Evolutionary conservation across 2,888 invertebrate species (phyloP), one percentile per base, ranked within the genome.

Genomic region (Nomada ferruginata): DNA sequence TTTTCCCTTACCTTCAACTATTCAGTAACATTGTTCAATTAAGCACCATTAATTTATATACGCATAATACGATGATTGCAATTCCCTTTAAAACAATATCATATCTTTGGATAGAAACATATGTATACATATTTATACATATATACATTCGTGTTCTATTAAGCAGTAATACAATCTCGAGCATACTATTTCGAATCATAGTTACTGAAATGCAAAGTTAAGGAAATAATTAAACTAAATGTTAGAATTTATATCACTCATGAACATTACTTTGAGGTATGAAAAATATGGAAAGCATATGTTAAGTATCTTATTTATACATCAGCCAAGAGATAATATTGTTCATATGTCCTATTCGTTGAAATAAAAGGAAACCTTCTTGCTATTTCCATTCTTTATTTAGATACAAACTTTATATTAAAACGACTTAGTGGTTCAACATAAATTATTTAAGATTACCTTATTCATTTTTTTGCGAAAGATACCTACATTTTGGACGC

Each of bases 391-490:
- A 55, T 69, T n/a, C 15, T 74, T 74, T 70, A 70, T 70, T 79
- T 55, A 44, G 50, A 80, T 70, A 80, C 42, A 80, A 73, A 64
- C 72, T 60, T 65, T 42, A 60, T 70, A 74, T n/a, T n/a, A 53
- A 57, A 59, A 65, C 60, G 55, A 20, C n/a, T 13, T 20, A 77
- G 36, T 66, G 5, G 10, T 23, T 68, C 42, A 23, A 50, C 26
- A 79, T 61, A 52, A 79, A 53, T 79, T 70, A 70, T 47, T 15
- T 13, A 60, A 42, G 9, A 59, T 36, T 63, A 13, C 0, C n/a
- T 42, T 50, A 47, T 47, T 29, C 7, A 36, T 36, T 69, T 20
- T 65, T 18, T 13, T 29, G 36, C 36, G 13, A 20, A 20, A 20
- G 13, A 18, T 42, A 47, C 36, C n/a, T 44, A 42, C 7, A 18